Percentiles rank a stretch among this genome's conserved stretches.
Evolutionary conservation across 2,888 invertebrate species (phyloP).

Genomic region (Alloscopus bannaensis): DNA sequence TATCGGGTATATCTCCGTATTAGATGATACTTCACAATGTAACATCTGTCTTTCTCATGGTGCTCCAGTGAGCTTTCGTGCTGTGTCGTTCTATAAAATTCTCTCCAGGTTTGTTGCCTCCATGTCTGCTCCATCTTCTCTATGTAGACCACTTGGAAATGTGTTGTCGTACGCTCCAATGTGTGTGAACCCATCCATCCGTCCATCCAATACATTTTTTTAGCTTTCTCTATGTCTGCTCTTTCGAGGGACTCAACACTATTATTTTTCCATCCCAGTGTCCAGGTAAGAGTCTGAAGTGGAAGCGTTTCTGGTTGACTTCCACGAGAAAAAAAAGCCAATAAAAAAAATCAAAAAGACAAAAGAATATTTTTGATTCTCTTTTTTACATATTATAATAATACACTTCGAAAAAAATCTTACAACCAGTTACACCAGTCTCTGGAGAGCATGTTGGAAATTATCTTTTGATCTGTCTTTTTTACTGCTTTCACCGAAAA

Average conservation of each 20-base stretch:
- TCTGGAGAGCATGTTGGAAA: neutral
- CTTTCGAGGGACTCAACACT: too few relatives aligned
- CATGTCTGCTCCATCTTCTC: neutral
- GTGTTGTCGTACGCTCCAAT: neutral
- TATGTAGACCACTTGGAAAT: neutral
- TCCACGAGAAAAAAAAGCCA: neutral
- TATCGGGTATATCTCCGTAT: neutral
- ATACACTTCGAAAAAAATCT: neutral
- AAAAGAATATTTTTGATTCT: too few relatives aligned
- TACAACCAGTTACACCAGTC: too few relatives aligned
- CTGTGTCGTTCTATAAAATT: neutral
- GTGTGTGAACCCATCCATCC: neutral
- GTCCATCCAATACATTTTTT: too few relatives aligned
- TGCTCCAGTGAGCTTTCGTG: neutral
- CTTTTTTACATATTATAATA: neutral
- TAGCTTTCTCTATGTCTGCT: too few relatives aligned
- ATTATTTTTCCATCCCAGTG: neutral
- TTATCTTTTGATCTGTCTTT: neutral
- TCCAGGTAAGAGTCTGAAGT: neutral
- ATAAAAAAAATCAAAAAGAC: neutral
- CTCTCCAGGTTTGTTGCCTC: neutral
- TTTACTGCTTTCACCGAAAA: too few relatives aligned
- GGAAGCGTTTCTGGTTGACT: neutral
- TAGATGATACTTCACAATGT: too few relatives aligned
- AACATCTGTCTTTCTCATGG: too few relatives aligned